These are phyloP conservation scores for Crotalus viridis DNA, from an alignment of 2,113 vertebrate species.

Conservation along the genomic window DNA sequence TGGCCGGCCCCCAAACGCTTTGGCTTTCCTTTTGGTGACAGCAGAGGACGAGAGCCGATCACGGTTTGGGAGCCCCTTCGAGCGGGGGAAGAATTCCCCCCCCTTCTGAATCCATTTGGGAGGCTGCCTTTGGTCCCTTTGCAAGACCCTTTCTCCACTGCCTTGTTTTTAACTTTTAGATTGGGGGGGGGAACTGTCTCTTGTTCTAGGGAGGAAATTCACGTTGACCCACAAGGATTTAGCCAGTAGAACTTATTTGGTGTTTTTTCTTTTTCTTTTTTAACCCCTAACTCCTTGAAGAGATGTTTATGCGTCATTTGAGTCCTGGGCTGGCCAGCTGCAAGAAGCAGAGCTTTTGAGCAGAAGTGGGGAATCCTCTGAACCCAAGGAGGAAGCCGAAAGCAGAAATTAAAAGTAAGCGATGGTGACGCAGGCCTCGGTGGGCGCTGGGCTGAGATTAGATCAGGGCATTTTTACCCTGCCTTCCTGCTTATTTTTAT, in stretches of 20 bases:
- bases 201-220: no score
- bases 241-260: no score
- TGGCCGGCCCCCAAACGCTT: background rate
- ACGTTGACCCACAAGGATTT: no score
- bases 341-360: background rate
- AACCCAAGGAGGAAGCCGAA: background rate
- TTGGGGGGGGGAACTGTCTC: background rate
- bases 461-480: background rate
- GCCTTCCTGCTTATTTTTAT: background rate
- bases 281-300: background rate
- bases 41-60: background rate
- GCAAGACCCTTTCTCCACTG: background rate
- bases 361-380: background rate
- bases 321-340: background rate
- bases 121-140: background rate
- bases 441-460: background rate
- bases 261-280: no score
- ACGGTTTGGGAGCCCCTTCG: background rate
- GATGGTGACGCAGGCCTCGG: background rate
- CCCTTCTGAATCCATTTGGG: background rate
- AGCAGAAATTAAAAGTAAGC: background rate
- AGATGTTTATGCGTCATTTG: background rate
- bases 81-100: background rate
- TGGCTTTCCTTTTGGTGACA: background rate
- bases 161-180: background rate